A percentile compares a stretch with the other conserved stretches of the same genome.
These are phyloP conservation scores for Lagopus muta DNA, from an alignment of 2,113 vertebrate species.

Conservation along the genomic window DNA sequence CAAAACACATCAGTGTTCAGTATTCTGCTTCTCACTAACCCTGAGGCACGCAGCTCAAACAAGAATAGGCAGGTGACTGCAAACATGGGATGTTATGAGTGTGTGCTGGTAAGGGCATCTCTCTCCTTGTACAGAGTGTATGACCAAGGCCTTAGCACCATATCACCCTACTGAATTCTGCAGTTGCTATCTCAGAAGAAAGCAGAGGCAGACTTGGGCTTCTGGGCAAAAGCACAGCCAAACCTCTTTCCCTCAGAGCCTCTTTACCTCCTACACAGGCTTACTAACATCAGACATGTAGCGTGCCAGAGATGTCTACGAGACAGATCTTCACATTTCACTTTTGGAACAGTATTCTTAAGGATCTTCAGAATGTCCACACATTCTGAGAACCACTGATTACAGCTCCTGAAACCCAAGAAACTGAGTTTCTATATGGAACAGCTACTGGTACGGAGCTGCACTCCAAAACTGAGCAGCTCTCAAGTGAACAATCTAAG, in stretches of 20 bases:
- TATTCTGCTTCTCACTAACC: background rate
- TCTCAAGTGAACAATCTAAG: background rate
- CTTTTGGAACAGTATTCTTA: background rate
- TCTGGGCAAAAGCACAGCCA: background rate
- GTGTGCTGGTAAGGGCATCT: background rate
- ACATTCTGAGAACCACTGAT: rapidly evolving
- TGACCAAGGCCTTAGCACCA: background rate
- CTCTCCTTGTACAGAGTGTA: background rate
- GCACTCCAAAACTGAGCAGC: background rate
- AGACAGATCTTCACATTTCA: background rate
- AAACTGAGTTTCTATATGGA: background rate
- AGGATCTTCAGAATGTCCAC: background rate
- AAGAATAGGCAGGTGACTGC: background rate
- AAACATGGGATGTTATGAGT: background rate
- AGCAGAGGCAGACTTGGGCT: background rate
- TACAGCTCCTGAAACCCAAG: background rate
- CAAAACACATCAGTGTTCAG: background rate
- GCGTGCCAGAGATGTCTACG: background rate
- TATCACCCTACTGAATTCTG: background rate
- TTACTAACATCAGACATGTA: background rate
- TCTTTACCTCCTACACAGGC: background rate
- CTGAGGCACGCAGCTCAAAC: background rate
- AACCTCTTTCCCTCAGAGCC: background rate
- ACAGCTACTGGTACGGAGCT: background rate
- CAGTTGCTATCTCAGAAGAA: background rate